phyloP scores from a whole-genome alignment of 2,797 vertebrate genomes.

The Pseudochirops corinnae region DNA sequence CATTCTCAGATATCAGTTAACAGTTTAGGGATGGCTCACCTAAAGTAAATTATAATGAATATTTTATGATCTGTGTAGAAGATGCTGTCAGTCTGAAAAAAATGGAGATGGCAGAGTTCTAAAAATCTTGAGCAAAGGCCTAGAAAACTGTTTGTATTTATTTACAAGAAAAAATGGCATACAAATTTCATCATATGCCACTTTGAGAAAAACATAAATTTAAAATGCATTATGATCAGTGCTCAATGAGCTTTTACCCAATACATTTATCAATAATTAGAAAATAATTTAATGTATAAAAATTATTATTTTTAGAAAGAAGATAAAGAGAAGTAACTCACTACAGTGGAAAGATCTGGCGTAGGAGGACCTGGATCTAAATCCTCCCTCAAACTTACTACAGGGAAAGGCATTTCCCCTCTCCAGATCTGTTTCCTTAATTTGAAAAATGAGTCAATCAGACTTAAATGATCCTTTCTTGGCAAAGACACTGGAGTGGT shows the following conservation, averaged over 20 bases:
- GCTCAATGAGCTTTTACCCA: neutral
- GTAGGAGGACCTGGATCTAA: neutral
- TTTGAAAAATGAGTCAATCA: slow-evolving; percentile 1
- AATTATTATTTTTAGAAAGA: slow-evolving; percentile 39
- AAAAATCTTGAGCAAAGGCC: neutral
- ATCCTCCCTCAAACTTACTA: slow-evolving; percentile 5
- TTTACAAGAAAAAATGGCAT: neutral
- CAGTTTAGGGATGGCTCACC: neutral
- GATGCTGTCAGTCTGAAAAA: slow-evolving; percentile 6
- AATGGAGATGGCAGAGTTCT: slow-evolving; percentile 18
- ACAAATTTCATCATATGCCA: slow-evolving; percentile 38
- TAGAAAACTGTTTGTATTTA: neutral
- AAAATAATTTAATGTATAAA: slow-evolving; percentile 32
- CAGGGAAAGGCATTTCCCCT: slow-evolving; percentile 1
- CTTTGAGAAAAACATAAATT: slow-evolving; percentile 37
- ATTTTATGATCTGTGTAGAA: slow-evolving; percentile 24
- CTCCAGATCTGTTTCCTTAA: slow-evolving; percentile 13
- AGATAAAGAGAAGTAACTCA: neutral
- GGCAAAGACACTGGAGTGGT: neutral
- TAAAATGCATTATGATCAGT: slow-evolving; percentile 43
- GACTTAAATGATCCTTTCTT: neutral
- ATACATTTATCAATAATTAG: neutral
- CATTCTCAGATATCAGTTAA: neutral
- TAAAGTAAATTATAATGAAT: slow-evolving; percentile 40
- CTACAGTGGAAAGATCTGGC: neutral